Conservation (phyloP, 2,797 vertebrate species). For the Oreochromis grahami region DNA sequence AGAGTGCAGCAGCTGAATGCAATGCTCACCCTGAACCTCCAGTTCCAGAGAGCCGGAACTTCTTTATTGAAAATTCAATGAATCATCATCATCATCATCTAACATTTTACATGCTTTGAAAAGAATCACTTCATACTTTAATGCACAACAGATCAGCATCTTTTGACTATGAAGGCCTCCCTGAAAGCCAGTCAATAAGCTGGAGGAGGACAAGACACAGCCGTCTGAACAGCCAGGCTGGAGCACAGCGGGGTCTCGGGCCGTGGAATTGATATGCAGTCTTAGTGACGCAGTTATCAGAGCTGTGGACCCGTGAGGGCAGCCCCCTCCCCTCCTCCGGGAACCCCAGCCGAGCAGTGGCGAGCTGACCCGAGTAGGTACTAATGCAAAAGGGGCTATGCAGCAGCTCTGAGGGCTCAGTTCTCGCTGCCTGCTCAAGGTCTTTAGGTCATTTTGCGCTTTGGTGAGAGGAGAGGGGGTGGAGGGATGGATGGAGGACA, state of each 20-base stretch:
- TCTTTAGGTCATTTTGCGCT: background rate
- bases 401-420: background rate
- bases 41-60: background rate
- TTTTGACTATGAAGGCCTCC: background rate
- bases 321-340: fast-evolving
- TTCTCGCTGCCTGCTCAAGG: background rate
- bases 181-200: fast-evolving
- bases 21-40: background rate
- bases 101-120: background rate
- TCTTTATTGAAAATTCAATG: background rate
- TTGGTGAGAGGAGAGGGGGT: background rate
- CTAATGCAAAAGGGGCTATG: background rate
- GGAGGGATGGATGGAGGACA: background rate
- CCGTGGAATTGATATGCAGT: fast-evolving
- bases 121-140: background rate
- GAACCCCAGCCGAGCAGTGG: background rate
- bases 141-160: background rate
- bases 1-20: background rate
- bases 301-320: background rate
- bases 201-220: background rate
- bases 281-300: background rate
- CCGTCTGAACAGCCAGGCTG: background rate
- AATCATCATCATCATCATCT: background rate
- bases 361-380: background rate
- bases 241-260: fast-evolving